Conservation (phyloP, 2,113 vertebrate genomes). For the Pachycephala philippinensis region DNA sequence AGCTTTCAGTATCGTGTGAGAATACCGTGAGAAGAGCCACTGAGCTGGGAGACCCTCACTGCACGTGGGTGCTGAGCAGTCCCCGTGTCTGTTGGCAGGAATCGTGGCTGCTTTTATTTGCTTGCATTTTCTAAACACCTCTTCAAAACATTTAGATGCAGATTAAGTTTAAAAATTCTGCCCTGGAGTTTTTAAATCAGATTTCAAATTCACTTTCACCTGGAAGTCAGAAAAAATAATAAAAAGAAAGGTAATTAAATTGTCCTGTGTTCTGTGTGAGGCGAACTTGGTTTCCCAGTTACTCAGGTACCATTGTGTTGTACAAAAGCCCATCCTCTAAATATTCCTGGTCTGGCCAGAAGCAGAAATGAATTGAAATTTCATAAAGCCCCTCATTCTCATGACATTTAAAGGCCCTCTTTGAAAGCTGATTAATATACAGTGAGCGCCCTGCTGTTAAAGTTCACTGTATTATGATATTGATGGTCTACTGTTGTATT, state of each 20-base stretch:
- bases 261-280: neutral
- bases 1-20: neutral
- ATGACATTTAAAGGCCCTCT: neutral
- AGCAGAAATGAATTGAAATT: neutral
- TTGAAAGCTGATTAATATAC: slow-evolving; percentile 12
- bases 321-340: neutral
- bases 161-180: neutral
- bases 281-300: neutral
- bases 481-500: neutral
- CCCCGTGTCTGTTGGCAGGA: neutral
- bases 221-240: neutral
- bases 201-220: neutral
- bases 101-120: neutral
- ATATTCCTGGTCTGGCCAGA: neutral
- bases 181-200: neutral
- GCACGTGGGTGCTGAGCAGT: neutral
- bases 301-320: neutral
- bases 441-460: neutral
- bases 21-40: neutral
- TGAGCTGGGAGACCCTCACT: neutral
- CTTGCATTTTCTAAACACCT: neutral
- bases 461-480: neutral
- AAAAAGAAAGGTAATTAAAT: rapidly evolving
- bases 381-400: neutral
- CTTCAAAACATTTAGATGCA: neutral